Base-by-base conservation (phyloP, 2,888 invertebrate species). In the Abrostola tripartita region DNA sequence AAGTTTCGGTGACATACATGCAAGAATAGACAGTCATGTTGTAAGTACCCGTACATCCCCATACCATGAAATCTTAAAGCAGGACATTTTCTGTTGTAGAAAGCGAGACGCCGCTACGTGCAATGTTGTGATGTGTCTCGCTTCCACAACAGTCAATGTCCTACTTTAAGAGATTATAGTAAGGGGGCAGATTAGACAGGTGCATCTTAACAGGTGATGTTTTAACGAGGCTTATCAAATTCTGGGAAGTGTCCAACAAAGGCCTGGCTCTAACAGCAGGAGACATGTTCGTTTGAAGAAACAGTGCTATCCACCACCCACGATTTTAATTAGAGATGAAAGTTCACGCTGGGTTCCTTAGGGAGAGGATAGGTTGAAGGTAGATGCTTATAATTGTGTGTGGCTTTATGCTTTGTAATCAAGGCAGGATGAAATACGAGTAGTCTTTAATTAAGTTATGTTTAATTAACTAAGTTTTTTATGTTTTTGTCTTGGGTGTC, bases 241-340 rank as follows among this genome's bases (percentile, higher is more conserved):
- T 71, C 79, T 72, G 79, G 50, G 66, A 53, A 51, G 52, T 57
- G 61, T 60, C 40, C 55, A 65, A 76, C 78, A 72, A 75, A 76
- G 52, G 52, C 41, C 59, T 62, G 59, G 66, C 61, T 64, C 50
- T 24, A 74, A 64, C 78, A 71, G 72, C 78, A 62, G 67, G 80
- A 67, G 57, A 62, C 54, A 51, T 54, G 61, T 50, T 41, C 44
- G 51, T 37, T 49, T 24, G 42, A 50, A 60, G 58, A 51, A 37
- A 56, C 41, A 38, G 60, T 57, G 52, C 47, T 64, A 64, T 47
- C 54, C 70, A 76, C 80, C 68, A 66, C 71, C 77, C 80, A 74
- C 69, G 68, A 67, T 74, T 61, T 64, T 77, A 79, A 76, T 77
- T 77, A 63, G 76, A 53, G 53, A 60, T 42, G 61, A 59, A 55